phyloP scores from a whole-genome alignment of 2,113 vertebrate genomes.

The Rhegmatorhina hoffmannsi region DNA sequence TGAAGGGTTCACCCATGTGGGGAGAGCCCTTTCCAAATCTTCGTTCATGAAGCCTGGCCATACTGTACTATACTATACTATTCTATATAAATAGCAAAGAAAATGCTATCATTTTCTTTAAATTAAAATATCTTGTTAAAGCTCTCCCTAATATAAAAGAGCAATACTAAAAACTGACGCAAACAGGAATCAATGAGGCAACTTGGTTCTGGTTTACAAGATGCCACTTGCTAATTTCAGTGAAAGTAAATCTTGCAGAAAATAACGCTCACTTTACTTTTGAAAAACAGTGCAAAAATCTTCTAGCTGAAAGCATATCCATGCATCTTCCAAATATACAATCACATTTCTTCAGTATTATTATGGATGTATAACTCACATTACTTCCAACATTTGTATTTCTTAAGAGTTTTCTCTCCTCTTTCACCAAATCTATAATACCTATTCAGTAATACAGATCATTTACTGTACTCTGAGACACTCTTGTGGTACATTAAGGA shows the following conservation, averaged over 20 bases:
- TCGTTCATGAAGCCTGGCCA: too few relatives aligned
- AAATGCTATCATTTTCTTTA: background rate
- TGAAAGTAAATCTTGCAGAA: background rate
- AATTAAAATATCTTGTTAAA: background rate
- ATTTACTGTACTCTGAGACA: conserved; percentile 65
- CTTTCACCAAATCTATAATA: background rate
- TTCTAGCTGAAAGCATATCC: background rate
- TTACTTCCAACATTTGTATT: background rate
- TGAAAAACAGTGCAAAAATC: background rate
- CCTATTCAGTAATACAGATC: background rate
- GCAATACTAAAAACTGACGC: background rate
- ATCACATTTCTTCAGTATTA: background rate
- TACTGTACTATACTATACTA: background rate
- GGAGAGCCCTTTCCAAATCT: too few relatives aligned
- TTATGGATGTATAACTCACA: background rate
- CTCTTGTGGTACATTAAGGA: conserved; percentile 66
- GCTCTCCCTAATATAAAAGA: background rate
- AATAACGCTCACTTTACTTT: background rate
- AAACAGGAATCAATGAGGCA: background rate
- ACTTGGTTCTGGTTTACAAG: background rate
- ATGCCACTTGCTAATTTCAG: background rate
- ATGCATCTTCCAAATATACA: background rate
- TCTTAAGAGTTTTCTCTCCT: background rate
- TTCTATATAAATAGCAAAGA: background rate
- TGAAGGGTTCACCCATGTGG: too few relatives aligned